Conservation (phyloP, 2,797 vertebrate genomes). For the Paguma larvata region DNA sequence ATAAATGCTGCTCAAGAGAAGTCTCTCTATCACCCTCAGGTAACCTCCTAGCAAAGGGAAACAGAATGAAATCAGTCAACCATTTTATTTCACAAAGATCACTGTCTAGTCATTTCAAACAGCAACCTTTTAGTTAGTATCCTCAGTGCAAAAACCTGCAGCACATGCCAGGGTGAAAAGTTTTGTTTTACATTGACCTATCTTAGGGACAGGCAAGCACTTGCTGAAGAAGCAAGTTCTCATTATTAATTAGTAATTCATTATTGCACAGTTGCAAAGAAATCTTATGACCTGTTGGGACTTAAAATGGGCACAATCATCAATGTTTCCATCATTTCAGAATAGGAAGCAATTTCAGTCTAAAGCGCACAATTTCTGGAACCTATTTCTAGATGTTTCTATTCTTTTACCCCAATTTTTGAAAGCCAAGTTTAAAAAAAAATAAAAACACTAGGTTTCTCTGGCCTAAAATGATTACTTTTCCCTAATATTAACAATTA, state of each 20-base stretch:
- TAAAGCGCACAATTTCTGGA: constrained; percentile 32
- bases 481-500: neutral
- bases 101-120: constrained; percentile 13
- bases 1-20: neutral
- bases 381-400: neutral
- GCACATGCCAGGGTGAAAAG: neutral
- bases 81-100: constrained; percentile 57
- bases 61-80: constrained; percentile 20
- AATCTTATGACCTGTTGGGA: constrained; percentile 53
- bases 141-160: neutral
- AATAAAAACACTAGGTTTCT: neutral
- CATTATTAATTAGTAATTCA: constrained; percentile 80
- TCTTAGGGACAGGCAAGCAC: neutral
- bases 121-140: constrained; percentile 23
- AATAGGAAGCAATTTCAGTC: constrained; percentile 47
- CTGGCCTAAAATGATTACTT: neutral
- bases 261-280: constrained; percentile 63
- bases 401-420: neutral
- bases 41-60: constrained; percentile 16
- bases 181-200: constrained; percentile 48
- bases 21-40: neutral
- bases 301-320: constrained; percentile 67
- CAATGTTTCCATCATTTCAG: constrained; percentile 66
- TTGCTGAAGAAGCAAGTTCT: constrained; percentile 80
- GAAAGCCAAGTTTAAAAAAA: neutral